These are phyloP conservation scores for Pygoscelis antarcticus DNA, from an alignment of 2,113 vertebrate genomes.

Conservation along the genomic window DNA sequence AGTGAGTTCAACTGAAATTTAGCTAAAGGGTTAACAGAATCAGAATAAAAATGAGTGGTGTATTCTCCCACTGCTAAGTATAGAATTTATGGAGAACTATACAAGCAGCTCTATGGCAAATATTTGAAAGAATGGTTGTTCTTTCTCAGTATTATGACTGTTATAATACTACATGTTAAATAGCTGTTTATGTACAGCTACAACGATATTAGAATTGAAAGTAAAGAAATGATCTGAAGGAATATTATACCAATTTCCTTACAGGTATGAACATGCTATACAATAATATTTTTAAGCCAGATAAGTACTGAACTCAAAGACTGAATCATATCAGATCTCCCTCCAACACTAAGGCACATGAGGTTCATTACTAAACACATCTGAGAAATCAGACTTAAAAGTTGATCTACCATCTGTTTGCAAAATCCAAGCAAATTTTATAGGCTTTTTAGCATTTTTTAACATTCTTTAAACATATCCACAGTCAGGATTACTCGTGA, in stretches of 20 bases:
- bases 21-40: constrained; percentile 17
- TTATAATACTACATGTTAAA: not conserved
- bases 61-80: not conserved
- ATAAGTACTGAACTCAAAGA: constrained; percentile 21
- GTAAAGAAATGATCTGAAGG: not conserved
- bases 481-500: not conserved
- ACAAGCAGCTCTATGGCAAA: not conserved
- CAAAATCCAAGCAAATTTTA: constrained; percentile 48
- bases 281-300: constrained; percentile 22
- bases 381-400: constrained; percentile 44
- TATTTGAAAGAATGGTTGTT: not conserved
- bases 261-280: not conserved
- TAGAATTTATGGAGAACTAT: not conserved
- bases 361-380: constrained; percentile 60
- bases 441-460: constrained; percentile 8
- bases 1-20: not conserved
- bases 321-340: constrained; percentile 54
- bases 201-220: not conserved
- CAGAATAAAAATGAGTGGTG: constrained; percentile 12
- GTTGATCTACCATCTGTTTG: constrained; percentile 60
- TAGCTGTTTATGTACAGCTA: not conserved
- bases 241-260: not conserved
- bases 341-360: constrained; percentile 55
- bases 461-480: constrained; percentile 8
- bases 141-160: not conserved